These are phyloP conservation scores for Typhlichthys eigenmanni DNA, from an alignment of 2,797 vertebrate genomes.

Conservation along the genomic window DNA sequence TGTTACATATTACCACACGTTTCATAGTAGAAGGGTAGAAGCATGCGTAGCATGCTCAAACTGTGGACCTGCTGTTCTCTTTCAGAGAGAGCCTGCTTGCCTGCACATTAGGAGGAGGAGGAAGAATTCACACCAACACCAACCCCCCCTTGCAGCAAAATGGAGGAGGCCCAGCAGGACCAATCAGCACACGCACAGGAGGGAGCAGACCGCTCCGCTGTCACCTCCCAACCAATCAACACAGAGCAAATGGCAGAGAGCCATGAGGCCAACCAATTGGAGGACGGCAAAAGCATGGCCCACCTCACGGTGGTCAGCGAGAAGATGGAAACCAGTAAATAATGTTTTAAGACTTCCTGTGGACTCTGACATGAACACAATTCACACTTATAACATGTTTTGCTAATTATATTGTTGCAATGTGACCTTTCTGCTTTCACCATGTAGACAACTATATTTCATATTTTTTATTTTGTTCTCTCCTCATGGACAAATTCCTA, in stretches of 20 bases:
- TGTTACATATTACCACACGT: too few relatives aligned
- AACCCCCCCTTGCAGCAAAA: slow-evolving; percentile 23
- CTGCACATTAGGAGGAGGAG: not conserved
- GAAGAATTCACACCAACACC: slow-evolving; percentile 33
- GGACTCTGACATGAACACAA: not conserved
- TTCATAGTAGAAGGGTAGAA: too few relatives aligned
- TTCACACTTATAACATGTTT: not conserved
- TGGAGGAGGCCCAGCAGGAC: slow-evolving; percentile 48
- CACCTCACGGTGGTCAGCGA: slow-evolving; percentile 55
- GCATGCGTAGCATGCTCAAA: not conserved
- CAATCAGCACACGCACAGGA: slow-evolving; percentile 41
- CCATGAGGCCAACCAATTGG: not conserved
- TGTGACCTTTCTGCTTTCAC: too few relatives aligned
- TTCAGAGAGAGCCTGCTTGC: slow-evolving; percentile 18
- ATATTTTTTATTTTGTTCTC: too few relatives aligned
- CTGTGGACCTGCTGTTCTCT: not conserved
- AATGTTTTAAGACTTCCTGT: not conserved
- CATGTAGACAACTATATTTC: too few relatives aligned
- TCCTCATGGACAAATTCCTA: not conserved
- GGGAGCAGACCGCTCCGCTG: not conserved
- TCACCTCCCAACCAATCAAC: slow-evolving; percentile 36
- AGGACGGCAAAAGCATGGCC: slow-evolving; percentile 25
- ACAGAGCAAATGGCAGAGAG: not conserved
- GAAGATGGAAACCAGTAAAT: slow-evolving; percentile 55
- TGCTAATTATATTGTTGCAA: too few relatives aligned